Evolutionary conservation across 1,140 invertebrate species (phyloP), one percentile per base, ranked within the genome.

Genomic region (Habropoda laboriosa): DNA sequence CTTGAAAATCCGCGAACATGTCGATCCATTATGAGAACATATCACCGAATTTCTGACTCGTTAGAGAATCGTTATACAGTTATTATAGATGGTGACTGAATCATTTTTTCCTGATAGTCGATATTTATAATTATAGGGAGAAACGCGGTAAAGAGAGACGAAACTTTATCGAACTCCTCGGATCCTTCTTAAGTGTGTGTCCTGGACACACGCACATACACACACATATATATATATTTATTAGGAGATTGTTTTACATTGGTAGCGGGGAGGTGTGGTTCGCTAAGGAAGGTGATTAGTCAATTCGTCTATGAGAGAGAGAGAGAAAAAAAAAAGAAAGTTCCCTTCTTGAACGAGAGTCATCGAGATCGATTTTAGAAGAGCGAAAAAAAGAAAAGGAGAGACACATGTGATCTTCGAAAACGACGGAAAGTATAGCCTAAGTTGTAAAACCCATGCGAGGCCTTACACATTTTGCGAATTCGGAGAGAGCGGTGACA

Each of bases 381-480:
- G 16, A 18, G 12, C 2, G 21, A 6, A 32, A n/a, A n/a, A 24
- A 6, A 60, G 7, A 38, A 3, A n/a, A 8, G 10, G 40, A 7
- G 47, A 68, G 2, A 42, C 2, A 60, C n/a, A 75, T 82, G 85
- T 87, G 78, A 87, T 86, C 60, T 80, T 82, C 8, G 45, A 61
- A 86, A 82, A 77, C 53, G 63, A 73, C 45, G 78, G 83, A 80
- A 87, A 83, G 70, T 86, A 67, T 86, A 86, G 81, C 85, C 66
- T 81, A 87, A 87, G 55, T 86, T 86, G 27, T 79, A 58, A 51
- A 68, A 83, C 47, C 66, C 63, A 83, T 83, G 66, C 57, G 86
- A 87, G 86, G 86, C 86, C 86, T 87, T 87, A 87, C 78, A 86
- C n/a, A n/a, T n/a, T 61, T 82, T 80, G 68, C 70, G 70, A 82